Evolutionary conservation across 2,888 invertebrate species (phyloP).

Genomic region (Pyralis farinalis): DNA sequence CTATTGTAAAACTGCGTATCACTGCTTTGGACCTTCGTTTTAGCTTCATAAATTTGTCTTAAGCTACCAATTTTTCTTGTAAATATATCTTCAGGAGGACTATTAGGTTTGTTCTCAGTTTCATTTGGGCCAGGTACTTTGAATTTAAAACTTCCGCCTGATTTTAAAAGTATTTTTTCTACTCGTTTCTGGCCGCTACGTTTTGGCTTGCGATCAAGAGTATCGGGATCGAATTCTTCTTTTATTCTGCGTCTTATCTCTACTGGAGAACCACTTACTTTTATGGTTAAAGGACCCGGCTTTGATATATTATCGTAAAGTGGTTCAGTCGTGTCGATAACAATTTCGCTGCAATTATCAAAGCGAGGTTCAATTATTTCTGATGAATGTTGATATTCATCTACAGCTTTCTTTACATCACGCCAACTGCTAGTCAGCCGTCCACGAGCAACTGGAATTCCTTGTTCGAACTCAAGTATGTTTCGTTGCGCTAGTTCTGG

Average conservation of each 20-base stretch:
- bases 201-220: conserved; percentile 88
- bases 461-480: conserved; percentile 34
- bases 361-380: conserved; percentile 45
- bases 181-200: conserved; percentile 60
- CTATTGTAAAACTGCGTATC: conserved; percentile 51
- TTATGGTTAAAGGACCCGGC: conserved; percentile 90
- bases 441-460: conserved; percentile 42
- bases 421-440: conserved; percentile 65
- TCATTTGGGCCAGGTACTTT: conserved; percentile 41
- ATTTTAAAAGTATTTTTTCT: conserved; percentile 81
- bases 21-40: conserved; percentile 66
- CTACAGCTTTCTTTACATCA: conserved; percentile 51
- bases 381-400: conserved; percentile 31
- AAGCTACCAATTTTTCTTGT: conserved; percentile 86
- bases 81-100: conserved; percentile 56
- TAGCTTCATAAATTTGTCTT: conserved; percentile 90
- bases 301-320: conserved; percentile 79
- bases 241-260: conserved; percentile 84
- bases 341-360: conserved; percentile 79
- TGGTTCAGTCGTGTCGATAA: conserved; percentile 81
- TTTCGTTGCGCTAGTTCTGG: conserved; percentile 66
- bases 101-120: conserved; percentile 41
- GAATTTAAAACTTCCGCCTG: conserved; percentile 87
- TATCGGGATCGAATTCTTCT: conserved; percentile 92
- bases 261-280: conserved; percentile 88